Base-by-base conservation (phyloP, 2,888 invertebrate genomes). In the Sarcophaga variegata region DNA sequence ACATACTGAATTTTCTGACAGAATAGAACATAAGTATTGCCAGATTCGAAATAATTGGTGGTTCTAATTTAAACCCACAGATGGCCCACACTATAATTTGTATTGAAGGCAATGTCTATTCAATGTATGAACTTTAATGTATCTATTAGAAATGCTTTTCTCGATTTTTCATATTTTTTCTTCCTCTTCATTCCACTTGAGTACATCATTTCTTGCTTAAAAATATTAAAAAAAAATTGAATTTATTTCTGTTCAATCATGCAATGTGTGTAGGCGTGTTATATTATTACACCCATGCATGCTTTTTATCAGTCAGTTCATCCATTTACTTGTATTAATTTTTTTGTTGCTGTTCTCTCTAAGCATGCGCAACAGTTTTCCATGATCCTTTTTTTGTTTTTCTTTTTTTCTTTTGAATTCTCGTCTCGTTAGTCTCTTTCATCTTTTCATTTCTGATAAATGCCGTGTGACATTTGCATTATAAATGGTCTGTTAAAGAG, bases 401-500 rank as follows among this genome's bases (percentile, higher is more conserved):
- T 49, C 0, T 49, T 17, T 12, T 14, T 12, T 17, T 54, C 17
- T 17, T 14, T 54, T 17, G 14, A 54, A 14, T 54, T 54, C 54
- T 54, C 14, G 54, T 54, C 17, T 14, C 12, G 62, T 69, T 14
- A 54, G 22, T 49, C 20, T 37, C 3, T 60, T 22, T 67, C 14
- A 54, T 37, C 25, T 37, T 66, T 47, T 27, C 22, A 49, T 79
- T 72, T 72, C 54, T 14, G 25, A n/a, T 20, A 83, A 80, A 86
- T 83, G 71, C 74, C 74, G 47, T 86, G 83, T 87, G 86, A 86
- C 83, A 86, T 75, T 83, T 54, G 17, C 62, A 67, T 81, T 70
- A 83, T 83, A 83, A 83, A 83, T 83, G 83, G 75, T 71, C 54
- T 86, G 83, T 83, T 81, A 86, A 86, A 78, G 49, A 78, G 83